A percentile compares a stretch with the other conserved stretches of the same genome.
Evolutionary conservation across 2,888 invertebrate species (phyloP).

Genomic region (Mythimna albipuncta): DNA sequence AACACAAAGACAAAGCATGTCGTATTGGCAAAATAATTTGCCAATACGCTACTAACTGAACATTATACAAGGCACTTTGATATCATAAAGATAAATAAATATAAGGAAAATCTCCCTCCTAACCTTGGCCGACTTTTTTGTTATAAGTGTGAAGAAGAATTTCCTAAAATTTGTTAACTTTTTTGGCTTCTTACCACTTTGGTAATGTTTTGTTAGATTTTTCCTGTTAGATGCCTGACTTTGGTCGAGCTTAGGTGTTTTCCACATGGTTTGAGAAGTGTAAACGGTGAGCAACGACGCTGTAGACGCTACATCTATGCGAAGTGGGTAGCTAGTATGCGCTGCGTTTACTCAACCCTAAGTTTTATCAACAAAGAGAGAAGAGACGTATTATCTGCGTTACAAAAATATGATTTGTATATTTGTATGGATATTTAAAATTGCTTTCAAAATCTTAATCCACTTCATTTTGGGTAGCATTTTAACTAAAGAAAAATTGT

Average conservation of each 20-base stretch:
- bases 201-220: background rate
- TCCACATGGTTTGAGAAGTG: background rate
- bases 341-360: background rate
- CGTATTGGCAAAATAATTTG: background rate
- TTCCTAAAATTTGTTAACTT: conserved; percentile 2
- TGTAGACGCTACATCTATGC: background rate
- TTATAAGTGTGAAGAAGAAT: conserved; percentile 11
- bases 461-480: background rate
- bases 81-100: conserved; percentile 6
- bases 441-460: too few relatives aligned
- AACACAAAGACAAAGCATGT: background rate
- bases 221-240: background rate
- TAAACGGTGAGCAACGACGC: background rate
- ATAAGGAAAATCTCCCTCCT: background rate
- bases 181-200: conserved; percentile 15
- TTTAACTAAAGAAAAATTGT: background rate
- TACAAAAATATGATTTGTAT: too few relatives aligned
- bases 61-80: background rate
- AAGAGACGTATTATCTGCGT: too few relatives aligned
- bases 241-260: background rate
- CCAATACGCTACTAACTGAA: background rate
- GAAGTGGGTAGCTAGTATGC: too few relatives aligned
- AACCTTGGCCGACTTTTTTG: conserved; percentile 4
- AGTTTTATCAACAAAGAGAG: background rate
- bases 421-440: too few relatives aligned